Conservation (phyloP, 2,888 invertebrate genomes). For the Amiota minor region DNA sequence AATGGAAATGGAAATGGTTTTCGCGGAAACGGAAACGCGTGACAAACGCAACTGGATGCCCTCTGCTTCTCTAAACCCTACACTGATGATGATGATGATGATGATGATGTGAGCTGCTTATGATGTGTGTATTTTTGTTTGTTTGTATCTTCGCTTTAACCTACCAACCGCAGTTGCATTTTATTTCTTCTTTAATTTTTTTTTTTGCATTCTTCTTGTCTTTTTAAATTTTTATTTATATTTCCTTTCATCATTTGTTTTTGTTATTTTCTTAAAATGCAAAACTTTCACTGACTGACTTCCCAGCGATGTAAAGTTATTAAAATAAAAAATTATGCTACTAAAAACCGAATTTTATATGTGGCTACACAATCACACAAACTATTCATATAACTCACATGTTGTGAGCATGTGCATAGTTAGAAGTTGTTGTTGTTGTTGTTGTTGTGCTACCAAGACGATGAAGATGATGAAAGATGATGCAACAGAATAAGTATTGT, state of each 20-base stretch:
- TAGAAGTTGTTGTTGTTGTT: not conserved
- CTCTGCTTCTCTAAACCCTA: conserved; percentile 30
- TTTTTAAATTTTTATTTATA: conserved; percentile 50
- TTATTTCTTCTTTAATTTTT: conserved; percentile 48
- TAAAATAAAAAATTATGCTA: conserved; percentile 56
- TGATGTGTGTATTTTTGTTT: conserved; percentile 38
- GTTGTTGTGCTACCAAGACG: conserved; percentile 9
- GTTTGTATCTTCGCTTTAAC: conserved; percentile 32
- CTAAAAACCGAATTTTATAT: conserved; percentile 62
- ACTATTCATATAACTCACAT: conserved; percentile 36
- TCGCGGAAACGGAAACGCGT: conserved; percentile 66
- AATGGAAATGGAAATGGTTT: conserved; percentile 58
- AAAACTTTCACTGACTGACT: conserved; percentile 8
- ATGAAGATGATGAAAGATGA: not conserved
- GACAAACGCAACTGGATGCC: conserved; percentile 61
- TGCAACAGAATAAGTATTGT: conserved; percentile 54
- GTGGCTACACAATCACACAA: conserved; percentile 29
- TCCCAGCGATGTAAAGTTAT: conserved; percentile 44
- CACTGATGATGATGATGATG: conserved; percentile 21
- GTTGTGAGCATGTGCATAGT: not conserved
- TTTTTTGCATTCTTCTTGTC: conserved; percentile 60
- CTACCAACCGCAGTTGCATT: conserved; percentile 25
- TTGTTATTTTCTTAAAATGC: not conserved
- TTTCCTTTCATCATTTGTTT: conserved; percentile 18
- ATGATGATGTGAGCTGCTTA: conserved; percentile 34